Evolutionary conservation across 2,888 invertebrate species (phyloP), one percentile per base, ranked within the genome.

Genomic region (Germaria angustata): DNA sequence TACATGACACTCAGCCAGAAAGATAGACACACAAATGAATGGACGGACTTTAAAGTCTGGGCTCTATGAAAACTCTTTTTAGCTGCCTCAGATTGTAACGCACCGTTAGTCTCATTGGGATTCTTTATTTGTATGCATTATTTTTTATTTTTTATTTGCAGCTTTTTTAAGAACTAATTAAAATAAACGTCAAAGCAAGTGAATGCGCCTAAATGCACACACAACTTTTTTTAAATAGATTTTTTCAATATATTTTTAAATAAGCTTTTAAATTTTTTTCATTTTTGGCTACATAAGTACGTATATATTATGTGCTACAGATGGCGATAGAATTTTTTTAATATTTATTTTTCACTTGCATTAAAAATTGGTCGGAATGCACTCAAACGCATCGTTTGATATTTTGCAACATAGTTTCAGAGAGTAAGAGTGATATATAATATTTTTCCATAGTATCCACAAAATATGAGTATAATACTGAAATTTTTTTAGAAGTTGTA

Each of bases 121-220:
- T 80, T 63, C 69, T 76, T 57, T 80, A 59, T 76, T 80, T 80
- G 57, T 69, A 41, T 72, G n/a, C n/a, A n/a, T n/a, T n/a, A n/a
- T n/a, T n/a, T n/a, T n/a, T n/a, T n/a, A 49, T 57, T 36, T 55
- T 44, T 61, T 69, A 51, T 75, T 68, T 55, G 59, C 34, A 49
- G 32, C 69, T 84, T 82, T 76, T 82, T 84, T 72, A 85, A 85
- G 84, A 86, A 86, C 86, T 86, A 86, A 86, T 86, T 86, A 86
- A 86, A 85, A 85, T 85, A 85, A 86, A 85, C 86, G 85, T 85
- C 85, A 85, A 85, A 85, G 84, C 84, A 81, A 79, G 84, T 71
- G 81, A 77, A 80, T 77, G 84, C 84, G 84, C 85, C 84, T 84
- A 85, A 85, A 84, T 85, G 84, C 84, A 84, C 79, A 84, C 80